phyloP scores from a whole-genome alignment of 2,797 vertebrate species.

The Eptatretus atami region DNA sequence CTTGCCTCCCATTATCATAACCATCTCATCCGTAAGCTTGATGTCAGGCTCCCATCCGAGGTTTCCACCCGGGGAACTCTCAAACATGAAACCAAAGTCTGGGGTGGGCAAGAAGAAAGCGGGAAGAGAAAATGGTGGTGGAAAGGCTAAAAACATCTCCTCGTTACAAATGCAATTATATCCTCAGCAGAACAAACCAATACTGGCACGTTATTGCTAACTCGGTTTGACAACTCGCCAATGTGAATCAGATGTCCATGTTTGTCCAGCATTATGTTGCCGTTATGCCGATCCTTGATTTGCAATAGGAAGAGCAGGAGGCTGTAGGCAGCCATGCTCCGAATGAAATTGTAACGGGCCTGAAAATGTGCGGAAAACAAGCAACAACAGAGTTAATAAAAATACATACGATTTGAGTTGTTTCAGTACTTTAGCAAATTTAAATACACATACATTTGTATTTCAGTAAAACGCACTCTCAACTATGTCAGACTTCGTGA shows the following conservation, averaged over 20 bases:
- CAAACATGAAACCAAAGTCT: constrained; percentile 98
- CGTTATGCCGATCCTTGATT: constrained; percentile 80
- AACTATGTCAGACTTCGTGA: too few relatives aligned
- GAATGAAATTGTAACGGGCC: constrained; percentile 89
- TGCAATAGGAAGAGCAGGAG: constrained; percentile 71
- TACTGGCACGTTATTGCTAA: too few relatives aligned
- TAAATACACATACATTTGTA: too few relatives aligned
- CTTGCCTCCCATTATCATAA: constrained; percentile 97
- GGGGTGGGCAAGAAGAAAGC: constrained; percentile 6
- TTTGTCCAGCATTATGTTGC: constrained; percentile 96
- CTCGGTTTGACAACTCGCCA: constrained; percentile 18
- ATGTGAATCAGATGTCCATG: constrained; percentile 84
- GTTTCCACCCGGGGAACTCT: constrained; percentile 79
- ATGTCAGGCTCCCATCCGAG: constrained; percentile 92
- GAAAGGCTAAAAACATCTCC: too few relatives aligned
- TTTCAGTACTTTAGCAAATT: too few relatives aligned
- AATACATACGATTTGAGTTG: too few relatives aligned
- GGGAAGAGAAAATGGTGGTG: too few relatives aligned
- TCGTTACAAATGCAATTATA: too few relatives aligned
- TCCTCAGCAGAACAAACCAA: too few relatives aligned
- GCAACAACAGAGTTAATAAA: too few relatives aligned
- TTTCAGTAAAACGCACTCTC: too few relatives aligned
- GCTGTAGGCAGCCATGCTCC: constrained; percentile 84
- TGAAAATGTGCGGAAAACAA: constrained; percentile 11
- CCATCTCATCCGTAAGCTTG: constrained; percentile 91